Conservation (phyloP, 1,140 invertebrate species). For the Hyphantria cunea region DNA sequence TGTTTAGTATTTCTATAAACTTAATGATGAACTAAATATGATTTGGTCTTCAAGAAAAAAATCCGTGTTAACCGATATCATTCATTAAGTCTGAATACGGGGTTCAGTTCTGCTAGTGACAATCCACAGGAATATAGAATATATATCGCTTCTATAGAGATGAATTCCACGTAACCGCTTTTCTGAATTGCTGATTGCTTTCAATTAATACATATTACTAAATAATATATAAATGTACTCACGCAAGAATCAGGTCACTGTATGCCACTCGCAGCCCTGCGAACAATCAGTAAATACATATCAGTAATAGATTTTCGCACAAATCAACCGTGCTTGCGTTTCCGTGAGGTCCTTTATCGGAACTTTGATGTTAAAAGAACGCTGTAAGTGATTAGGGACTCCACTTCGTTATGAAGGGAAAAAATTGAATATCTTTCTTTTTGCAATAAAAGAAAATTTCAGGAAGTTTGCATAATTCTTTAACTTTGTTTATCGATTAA, state of each 20-base stretch:
- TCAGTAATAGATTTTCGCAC: conserved; percentile 19
- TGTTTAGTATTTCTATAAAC: no score
- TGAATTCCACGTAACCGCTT: no score
- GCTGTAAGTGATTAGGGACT: background rate
- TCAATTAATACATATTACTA: no score
- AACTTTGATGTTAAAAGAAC: background rate
- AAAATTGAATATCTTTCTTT: background rate
- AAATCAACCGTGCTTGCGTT: conserved; percentile 4
- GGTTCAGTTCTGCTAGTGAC: no score
- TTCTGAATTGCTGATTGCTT: no score
- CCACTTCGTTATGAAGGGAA: conserved; percentile 8
- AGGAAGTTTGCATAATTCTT: background rate
- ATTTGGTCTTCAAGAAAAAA: no score
- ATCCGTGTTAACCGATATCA: no score
- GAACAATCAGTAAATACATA: conserved; percentile 14
- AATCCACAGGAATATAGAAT: no score
- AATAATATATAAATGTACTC: background rate
- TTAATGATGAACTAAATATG: no score
- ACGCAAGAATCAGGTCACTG: conserved; percentile 21
- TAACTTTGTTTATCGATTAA: background rate
- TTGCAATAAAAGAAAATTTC: background rate
- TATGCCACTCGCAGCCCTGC: conserved; percentile 22
- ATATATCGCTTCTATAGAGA: no score
- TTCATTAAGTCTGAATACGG: no score
- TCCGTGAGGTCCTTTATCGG: conserved; percentile 5